Evolutionary conservation across 2,113 vertebrate species (phyloP).

Genomic region (Brachionichthys hirsutus): DNA sequence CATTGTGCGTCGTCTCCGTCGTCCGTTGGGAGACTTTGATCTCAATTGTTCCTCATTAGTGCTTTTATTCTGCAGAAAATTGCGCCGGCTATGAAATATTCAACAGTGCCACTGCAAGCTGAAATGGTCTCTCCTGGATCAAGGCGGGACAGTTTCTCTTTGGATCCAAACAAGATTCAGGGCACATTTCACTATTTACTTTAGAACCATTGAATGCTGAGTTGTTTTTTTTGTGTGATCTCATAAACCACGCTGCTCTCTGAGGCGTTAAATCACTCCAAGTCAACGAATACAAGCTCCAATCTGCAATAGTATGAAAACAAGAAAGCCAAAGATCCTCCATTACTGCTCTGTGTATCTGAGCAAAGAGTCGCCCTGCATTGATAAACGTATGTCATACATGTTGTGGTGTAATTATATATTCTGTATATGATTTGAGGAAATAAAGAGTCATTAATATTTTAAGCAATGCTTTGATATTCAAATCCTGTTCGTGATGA

Average conservation of each 20-base stretch:
- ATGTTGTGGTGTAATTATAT: background rate
- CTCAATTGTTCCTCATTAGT: conserved; percentile 61
- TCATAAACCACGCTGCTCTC: conserved; percentile 18
- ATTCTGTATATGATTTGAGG: background rate
- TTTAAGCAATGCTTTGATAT: conserved; percentile 2
- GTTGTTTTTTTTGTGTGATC: conserved; percentile 27
- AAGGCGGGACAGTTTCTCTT: conserved; percentile 23
- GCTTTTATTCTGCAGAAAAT: conserved; percentile 24
- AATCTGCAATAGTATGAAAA: background rate
- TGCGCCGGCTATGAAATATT: conserved; percentile 60
- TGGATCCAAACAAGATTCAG: conserved; percentile 34
- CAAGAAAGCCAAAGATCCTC: background rate
- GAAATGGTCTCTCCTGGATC: conserved; percentile 29
- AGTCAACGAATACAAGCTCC: too few relatives aligned
- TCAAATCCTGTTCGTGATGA: conserved; percentile 1
- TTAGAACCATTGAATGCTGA: conserved; percentile 6
- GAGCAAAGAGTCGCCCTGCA: conserved; percentile 1
- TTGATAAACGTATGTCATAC: conserved; percentile 15
- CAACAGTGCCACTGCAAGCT: conserved; percentile 29
- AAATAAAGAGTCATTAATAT: background rate
- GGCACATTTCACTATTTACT: conserved; percentile 33
- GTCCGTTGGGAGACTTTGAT: conserved; percentile 44
- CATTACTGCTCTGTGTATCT: background rate
- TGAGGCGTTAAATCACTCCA: background rate
- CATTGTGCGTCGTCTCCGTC: conserved; percentile 24